Evolutionary conservation across 2,797 vertebrate species (phyloP), one percentile per base, ranked within the genome.

Genomic region (Epinephelus awoara): DNA sequence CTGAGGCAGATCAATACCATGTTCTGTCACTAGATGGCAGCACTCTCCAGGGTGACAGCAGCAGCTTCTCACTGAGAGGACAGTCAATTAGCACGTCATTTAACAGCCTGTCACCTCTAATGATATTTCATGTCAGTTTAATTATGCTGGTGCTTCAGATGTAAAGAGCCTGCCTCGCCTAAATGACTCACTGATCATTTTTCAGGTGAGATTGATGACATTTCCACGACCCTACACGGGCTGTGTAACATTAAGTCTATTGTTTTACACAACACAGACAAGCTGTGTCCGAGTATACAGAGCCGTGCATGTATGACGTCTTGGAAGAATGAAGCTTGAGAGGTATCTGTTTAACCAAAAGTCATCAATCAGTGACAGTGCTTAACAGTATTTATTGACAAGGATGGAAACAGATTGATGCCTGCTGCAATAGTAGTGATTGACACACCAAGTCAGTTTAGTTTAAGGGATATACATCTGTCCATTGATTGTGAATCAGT

Each of bases 111-210:
- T 93, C 90, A 85, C 84, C 73, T 79, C 85, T 91, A 91, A 93
- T 89, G 86, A 89, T 90, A 84, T 92, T 92, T 93, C 87, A 90
- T 88, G 79, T 89, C 74, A 85, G 70, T 93, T 92, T 93, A 92
- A 93, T 94, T 94, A 93, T 80, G 70, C 73, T 14, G 74, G 52
- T 82, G 82, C 90, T 94, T 88, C 88, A 91, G 75, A 83, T 86
- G 75, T 76, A 90, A 84, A 88, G 87, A 85, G 77, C 63, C 68
- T 65, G 51, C 67, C 73, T 79, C 52, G 73, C 78, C 77, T 93
- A 92, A 94, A 92, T 90, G 80, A 88, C 78, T 86, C 77, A 55
- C 75, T 84, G 79, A 85, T 89, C 0, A 87, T 90, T 92, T 88
- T 89, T 83, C 78, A 89, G 85, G 80, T 84, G 63, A 83, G 75